Evolutionary conservation across 2,888 invertebrate genomes (phyloP), one percentile per base, ranked within the genome.

Genomic region (Patella pellucida): DNA sequence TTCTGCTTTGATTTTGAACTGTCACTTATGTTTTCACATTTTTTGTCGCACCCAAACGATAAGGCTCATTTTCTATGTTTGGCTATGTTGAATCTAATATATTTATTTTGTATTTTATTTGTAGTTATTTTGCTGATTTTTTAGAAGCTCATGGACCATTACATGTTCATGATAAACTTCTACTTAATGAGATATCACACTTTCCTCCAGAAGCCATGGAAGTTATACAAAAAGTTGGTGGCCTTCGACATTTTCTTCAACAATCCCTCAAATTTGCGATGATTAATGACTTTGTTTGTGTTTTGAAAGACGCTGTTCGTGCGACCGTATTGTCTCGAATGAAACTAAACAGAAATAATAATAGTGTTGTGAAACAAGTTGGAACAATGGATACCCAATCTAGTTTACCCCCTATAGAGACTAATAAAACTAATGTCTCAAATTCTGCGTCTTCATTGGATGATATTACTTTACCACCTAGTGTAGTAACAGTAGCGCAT

Each of bases 201-300:
- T 84, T 86, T 62, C 85, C 85, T 2, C 72, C 62, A 0, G 84
- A 86, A 74, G 85, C 85, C 11, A 77, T 79, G 12, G 82, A 82
- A 4, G 79, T 83, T 31, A 84, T 86, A 16, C 78, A 81, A 56
- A 75, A 77, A 73, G 81, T 75, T 54, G 85, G 85, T 14, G 84
- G 85, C 54, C 79, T 85, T 0, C 74, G 78, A 19, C 78, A 80
- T 54, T 85, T 85, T 74, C 76, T 86, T 11, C 74, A 76, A 50
- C 84, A 83, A 72, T 82, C 82, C 11, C 76, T 81, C 27, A 83
- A 85, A 76, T 85, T 86, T 79, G 84, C 83, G 14, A 82, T 85
- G 68, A 83, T 83, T 23, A 84, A 84, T 23, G 82, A 84, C 71
- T 77, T 82, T 67, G 81, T 85, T 68, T 85, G 84, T 72, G 73